Conservation (phyloP, 2,113 vertebrate species). For the Myocastor coypus region DNA sequence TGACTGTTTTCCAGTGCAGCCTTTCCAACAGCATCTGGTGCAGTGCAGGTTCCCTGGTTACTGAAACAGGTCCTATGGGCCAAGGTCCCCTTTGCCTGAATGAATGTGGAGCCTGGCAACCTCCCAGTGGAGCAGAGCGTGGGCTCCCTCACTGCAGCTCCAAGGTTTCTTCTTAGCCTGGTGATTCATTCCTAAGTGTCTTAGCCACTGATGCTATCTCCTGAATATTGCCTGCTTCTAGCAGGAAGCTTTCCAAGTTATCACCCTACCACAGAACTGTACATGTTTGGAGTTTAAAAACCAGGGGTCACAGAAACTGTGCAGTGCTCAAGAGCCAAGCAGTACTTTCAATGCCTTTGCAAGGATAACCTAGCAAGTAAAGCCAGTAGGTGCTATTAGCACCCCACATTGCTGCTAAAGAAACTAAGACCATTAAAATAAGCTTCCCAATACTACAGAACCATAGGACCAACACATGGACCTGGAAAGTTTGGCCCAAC, state of each 20-base stretch:
- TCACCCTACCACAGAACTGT: not conserved
- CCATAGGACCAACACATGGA: not conserved
- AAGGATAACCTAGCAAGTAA: not conserved
- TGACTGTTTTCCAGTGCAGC: not conserved
- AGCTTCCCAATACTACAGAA: not conserved
- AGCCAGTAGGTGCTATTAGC: not conserved
- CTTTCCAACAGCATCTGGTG: not conserved
- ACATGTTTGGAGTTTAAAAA: conserved; percentile 9
- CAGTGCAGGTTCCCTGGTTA: not conserved
- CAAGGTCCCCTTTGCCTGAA: not conserved
- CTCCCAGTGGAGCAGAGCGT: not conserved
- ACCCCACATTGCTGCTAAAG: not conserved
- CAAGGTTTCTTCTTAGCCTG: not conserved
- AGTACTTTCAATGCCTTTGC: not conserved
- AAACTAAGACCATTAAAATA: not conserved
- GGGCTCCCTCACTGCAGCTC: not conserved
- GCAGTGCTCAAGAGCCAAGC: not conserved
- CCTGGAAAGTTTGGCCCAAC: not conserved
- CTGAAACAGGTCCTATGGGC: not conserved
- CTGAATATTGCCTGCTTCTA: not conserved
- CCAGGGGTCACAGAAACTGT: not conserved
- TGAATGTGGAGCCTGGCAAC: not conserved
- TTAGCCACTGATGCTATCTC: not conserved
- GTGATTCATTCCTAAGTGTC: not conserved
- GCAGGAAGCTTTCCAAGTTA: not conserved